Evolutionary conservation across 2,888 invertebrate genomes (phyloP), one percentile per base, ranked within the genome.

Genomic region (Marronus borbonicus): DNA sequence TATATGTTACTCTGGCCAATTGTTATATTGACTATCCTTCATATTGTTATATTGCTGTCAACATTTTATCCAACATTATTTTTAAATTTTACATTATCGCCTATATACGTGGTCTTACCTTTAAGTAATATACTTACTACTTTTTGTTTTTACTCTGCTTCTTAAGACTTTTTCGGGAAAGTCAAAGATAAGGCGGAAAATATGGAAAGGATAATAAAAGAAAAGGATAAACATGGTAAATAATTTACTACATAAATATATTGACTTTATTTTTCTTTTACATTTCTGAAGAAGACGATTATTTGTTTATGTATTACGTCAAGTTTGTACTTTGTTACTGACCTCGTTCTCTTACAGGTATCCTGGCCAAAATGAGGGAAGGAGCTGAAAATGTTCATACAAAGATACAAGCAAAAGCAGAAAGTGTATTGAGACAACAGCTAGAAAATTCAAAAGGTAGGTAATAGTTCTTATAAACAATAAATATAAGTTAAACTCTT

Each of bases 121-220:
- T 12, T 74, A 72, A 80, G 31, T 52, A 49, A 50, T 64, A 7
- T 72, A 77, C 44, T 76, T 76, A 65, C 70, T 70, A 39, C 77
- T 69, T 77, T 80, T 28, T 77, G 70, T 79, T 78, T 77, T 81
- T 78, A 81, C 20, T 17, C n/a, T 83, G 78, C 80, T 82, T 84
- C 78, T 68, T 83, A 90, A 94, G 98, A 98, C 89, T 97, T 98
- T 92, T 95, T 98, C 88, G 97, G 97, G 82, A 97, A 97, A 86
- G 97, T 98, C 82, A 98, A 98, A 92, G 98, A 98, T 90, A 98
- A 96, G 89, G 97, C 97, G 0, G 96, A 96, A 79, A 96, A 97
- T 89, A 93, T 97, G 93, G 97, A 97, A 89, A 92, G 96, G 86
- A 95, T 95, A 81, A 92, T 97, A 81, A 97, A 97, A 90, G 97